These are phyloP conservation scores for Apoda limacodes DNA, from an alignment of 2,888 invertebrate species.

Conservation along the genomic window DNA sequence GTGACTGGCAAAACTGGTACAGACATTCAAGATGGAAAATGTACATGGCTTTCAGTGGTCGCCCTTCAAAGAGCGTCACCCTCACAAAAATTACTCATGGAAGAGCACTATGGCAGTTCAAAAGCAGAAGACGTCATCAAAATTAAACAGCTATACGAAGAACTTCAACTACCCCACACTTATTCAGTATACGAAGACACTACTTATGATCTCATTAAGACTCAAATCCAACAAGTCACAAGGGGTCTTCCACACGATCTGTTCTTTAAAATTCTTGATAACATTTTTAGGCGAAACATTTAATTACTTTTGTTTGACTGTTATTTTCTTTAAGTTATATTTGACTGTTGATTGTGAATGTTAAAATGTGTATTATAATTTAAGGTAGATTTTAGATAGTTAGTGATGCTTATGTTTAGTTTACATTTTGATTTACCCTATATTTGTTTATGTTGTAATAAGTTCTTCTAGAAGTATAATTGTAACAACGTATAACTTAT, in stretches of 20 bases:
- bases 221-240: conserved; percentile 87
- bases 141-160: conserved; percentile 82
- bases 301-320: conserved; percentile 35
- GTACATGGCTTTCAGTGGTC: conserved; percentile 93
- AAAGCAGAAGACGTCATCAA: conserved; percentile 75
- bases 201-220: conserved; percentile 82
- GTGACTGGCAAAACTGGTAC: conserved; percentile 91
- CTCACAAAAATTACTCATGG: conserved; percentile 77
- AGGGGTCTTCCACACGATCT: conserved; percentile 83
- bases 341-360: too few species aligned
- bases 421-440: too few species aligned
- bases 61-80: conserved; percentile 84
- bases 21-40: conserved; percentile 96
- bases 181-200: conserved; percentile 87
- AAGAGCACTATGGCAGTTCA: conserved; percentile 80
- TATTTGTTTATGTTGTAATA: too few species aligned
- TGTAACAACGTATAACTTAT: too few species aligned
- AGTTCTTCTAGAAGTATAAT: too few species aligned
- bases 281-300: conserved; percentile 80
- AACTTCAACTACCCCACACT: conserved; percentile 79
- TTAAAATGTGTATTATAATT: too few species aligned
- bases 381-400: too few species aligned
- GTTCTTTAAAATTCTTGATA: conserved; percentile 85
- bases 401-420: too few species aligned
- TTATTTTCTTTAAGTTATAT: not conserved